These are phyloP conservation scores for Cavia aperea DNA, from an alignment of 2,113 vertebrate species.

Conservation along the genomic window DNA sequence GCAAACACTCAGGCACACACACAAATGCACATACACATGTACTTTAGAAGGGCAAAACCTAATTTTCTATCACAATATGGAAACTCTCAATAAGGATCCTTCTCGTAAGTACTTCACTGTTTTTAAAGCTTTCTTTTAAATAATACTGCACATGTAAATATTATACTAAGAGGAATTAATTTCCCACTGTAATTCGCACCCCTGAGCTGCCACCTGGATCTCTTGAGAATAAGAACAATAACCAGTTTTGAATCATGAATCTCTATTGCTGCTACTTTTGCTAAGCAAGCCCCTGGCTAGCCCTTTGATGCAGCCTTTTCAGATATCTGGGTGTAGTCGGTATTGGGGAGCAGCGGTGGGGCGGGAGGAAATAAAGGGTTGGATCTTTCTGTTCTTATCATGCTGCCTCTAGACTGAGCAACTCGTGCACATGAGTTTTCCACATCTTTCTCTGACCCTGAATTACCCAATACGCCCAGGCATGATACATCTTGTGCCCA, in stretches of 20 bases:
- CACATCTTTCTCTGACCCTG: not conserved
- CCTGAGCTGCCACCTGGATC: not conserved
- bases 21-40: not conserved
- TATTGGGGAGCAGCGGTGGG: not conserved
- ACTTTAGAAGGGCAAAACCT: not conserved
- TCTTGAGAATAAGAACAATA: not conserved
- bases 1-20: not conserved
- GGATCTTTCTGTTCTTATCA: not conserved
- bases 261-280: not conserved
- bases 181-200: not conserved
- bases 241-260: not conserved
- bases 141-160: not conserved
- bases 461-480: not conserved
- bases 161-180: not conserved
- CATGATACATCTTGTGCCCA: not conserved
- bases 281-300: not conserved
- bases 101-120: not conserved
- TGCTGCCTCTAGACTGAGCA: not conserved
- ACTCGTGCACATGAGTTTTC: fast-evolving
- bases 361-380: not conserved
- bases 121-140: constrained; percentile 22
- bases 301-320: not conserved
- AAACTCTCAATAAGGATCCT: not conserved
- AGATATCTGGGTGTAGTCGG: not conserved
- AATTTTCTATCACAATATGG: not conserved